phyloP scores from a whole-genome alignment of 2,113 vertebrate species.

The Haemorhous mexicanus region DNA sequence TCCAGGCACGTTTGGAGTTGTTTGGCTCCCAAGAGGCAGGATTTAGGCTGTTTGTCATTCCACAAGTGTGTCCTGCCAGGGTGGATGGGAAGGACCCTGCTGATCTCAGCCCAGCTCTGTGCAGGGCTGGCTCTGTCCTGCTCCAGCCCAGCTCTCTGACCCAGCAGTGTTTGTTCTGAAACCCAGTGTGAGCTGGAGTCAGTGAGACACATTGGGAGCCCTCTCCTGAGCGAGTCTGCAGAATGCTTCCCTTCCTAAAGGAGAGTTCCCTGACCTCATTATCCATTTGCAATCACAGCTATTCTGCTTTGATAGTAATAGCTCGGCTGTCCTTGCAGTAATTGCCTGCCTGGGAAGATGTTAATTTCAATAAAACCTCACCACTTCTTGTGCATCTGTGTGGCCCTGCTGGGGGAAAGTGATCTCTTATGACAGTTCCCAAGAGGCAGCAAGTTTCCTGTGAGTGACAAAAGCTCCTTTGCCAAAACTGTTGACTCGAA shows the following conservation, averaged over 20 bases:
- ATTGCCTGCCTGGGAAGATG: neutral
- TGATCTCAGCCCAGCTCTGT: neutral
- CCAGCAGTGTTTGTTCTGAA: neutral
- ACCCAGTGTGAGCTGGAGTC: neutral
- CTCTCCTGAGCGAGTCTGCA: neutral
- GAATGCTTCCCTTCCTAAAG: neutral
- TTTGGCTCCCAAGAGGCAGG: neutral
- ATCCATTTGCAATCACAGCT: neutral
- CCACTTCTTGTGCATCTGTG: neutral
- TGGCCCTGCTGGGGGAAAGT: neutral
- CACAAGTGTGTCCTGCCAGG: neutral
- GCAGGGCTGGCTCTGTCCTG: neutral
- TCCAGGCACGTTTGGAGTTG: neutral
- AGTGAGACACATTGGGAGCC: neutral
- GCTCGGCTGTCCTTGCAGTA: neutral
- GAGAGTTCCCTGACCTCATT: neutral
- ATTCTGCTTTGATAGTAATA: neutral
- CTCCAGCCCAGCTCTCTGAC: neutral
- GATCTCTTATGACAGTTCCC: neutral
- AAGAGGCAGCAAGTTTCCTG: neutral
- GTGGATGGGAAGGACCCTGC: neutral
- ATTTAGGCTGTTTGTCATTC: neutral
- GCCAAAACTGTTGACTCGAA: neutral
- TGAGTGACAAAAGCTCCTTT: neutral
- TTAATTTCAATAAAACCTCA: neutral